Conservation (phyloP, 2,888 invertebrate species). For the Agrilus mali region DNA sequence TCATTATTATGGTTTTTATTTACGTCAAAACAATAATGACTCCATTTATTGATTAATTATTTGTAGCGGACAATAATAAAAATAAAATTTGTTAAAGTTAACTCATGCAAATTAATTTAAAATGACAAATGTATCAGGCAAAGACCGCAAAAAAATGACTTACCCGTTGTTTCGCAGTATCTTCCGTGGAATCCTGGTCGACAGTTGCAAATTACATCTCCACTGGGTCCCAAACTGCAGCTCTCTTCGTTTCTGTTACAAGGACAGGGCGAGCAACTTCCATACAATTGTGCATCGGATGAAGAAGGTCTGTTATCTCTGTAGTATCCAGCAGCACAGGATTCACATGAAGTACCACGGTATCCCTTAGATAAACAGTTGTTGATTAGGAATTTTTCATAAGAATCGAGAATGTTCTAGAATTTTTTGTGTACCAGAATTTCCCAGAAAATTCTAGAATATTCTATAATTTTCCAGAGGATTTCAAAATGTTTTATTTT, state of each 20-base stretch:
- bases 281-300: constrained; percentile 32
- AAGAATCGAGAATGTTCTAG: no score
- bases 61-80: no score
- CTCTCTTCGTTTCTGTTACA: constrained; percentile 63
- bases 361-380: constrained; percentile 38
- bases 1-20: no score
- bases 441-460: no score
- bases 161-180: constrained; percentile 49
- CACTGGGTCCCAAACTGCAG: constrained; percentile 44
- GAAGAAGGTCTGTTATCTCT: constrained; percentile 44
- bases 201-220: constrained; percentile 58
- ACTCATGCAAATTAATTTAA: no score
- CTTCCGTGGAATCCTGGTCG: constrained; percentile 54
- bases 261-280: constrained; percentile 57
- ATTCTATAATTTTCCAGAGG: no score
- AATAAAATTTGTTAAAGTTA: no score
- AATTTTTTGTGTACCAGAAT: no score
- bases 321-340: constrained; percentile 60
- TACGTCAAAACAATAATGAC: no score
- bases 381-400: no score
- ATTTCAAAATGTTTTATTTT: no score
- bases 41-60: no score
- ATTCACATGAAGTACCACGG: constrained; percentile 73
- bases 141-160: constrained; percentile 10
- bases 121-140: not conserved